Base-by-base conservation (phyloP, 2,797 vertebrate species). In the Phoebastria nigripes region DNA sequence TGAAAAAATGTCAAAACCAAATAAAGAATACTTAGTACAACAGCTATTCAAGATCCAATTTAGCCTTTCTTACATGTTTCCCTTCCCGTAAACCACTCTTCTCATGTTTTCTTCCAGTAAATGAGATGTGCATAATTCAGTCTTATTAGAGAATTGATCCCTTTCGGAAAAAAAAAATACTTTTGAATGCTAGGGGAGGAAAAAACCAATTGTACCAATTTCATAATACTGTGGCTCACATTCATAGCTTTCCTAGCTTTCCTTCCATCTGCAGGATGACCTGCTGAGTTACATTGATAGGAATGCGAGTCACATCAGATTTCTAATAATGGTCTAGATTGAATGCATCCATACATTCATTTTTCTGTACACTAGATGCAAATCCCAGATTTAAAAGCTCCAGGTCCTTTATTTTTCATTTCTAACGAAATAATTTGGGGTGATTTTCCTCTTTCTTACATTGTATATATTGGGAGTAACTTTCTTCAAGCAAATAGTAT, bases 101-200 rank as follows among this genome's bases (percentile, higher is more conserved):
- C 85, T 91, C 65, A 28, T 97, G 71, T 80, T 84, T 96, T 91
- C 77, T 96, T 95, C 87, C 95, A 82, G 84, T 95, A 96, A 94
- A 94, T 78, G 93, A 87, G 91, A 94, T 83, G 46, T 96, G 69
- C 51, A 65, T 96, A 90, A 72, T 95, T 94, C 92, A 67, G 71
- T 63, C 90, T 93, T 89, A 87, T 87, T 87, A 96, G 85, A 95
- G 35, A 87, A 96, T 85, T 96, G 65, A 90, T 97, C 21, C 62
- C 39, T 89, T 86, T 88, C 51, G 70, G 54, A 31, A 41, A 84
- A 84, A 71, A 55, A 76, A 79, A 17, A 10, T 9, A 25, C 12
- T 74, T 91, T 56, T 46, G 39, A 91, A 65, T 74, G 33, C 20
- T 78, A n/a, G 29, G 28, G 46, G 31, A 76, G 39, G 25, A 79